These are phyloP conservation scores for Engraulis encrasicolus DNA, from an alignment of 2,113 vertebrate genomes.

Conservation along the genomic window DNA sequence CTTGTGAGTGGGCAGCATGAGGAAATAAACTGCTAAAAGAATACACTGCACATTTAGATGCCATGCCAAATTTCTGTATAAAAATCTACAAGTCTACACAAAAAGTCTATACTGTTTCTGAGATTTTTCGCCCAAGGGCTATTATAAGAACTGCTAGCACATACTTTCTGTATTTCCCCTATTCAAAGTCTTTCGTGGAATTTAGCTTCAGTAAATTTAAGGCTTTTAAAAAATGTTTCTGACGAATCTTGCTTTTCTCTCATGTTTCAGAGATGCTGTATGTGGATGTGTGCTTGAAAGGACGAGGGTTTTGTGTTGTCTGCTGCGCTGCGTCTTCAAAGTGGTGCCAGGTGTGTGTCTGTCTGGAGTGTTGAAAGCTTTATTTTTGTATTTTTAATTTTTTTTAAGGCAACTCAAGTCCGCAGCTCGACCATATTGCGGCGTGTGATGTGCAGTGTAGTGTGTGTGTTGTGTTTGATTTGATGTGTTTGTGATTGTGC, in stretches of 20 bases:
- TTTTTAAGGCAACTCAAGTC: too few species aligned
- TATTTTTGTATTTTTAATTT: too few species aligned
- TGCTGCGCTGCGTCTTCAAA: neutral
- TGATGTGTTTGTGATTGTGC: constrained; percentile 35
- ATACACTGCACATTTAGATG: too few species aligned
- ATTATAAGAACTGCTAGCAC: too few species aligned
- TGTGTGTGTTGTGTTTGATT: constrained; percentile 18
- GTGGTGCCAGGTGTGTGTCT: neutral
- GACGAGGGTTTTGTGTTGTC: neutral
- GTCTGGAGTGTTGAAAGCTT: neutral
- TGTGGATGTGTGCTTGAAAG: neutral
- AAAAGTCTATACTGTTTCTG: too few species aligned
- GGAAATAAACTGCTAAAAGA: too few species aligned
- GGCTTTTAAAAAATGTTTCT: neutral
- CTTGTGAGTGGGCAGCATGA: too few species aligned
- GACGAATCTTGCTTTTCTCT: neutral
- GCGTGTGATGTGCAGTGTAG: neutral
- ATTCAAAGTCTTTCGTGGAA: neutral
- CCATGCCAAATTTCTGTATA: too few species aligned
- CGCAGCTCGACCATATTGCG: too few species aligned
- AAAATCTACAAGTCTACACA: too few species aligned
- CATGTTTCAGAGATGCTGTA: neutral
- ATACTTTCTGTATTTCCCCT: neutral
- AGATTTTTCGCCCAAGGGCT: too few species aligned
- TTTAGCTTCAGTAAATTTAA: neutral